These are phyloP conservation scores for Cassiopea andromeda DNA, from an alignment of 30 jellyfish, hydroid and myxozoan genomes.

Conservation along the genomic window DNA sequence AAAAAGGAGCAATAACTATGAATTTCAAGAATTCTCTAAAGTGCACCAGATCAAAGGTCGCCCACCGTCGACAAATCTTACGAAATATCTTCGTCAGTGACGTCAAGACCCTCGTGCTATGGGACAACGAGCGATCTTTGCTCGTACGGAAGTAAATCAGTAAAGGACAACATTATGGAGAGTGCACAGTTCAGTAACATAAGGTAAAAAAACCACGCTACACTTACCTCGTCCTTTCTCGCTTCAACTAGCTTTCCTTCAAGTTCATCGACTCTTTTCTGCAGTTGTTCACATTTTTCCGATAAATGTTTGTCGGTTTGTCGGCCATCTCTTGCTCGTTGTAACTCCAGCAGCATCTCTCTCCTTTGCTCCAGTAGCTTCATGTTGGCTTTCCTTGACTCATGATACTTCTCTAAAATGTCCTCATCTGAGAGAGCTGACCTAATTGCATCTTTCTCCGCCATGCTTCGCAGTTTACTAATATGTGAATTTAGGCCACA, in stretches of 20 bases:
- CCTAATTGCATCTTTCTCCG: neutral
- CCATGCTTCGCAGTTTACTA: neutral
- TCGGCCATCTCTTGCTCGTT: conserved; percentile 21
- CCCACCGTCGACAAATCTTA: too few relatives aligned
- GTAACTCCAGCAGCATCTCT: conserved; percentile 54
- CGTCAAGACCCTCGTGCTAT: too few relatives aligned
- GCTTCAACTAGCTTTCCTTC: conserved; percentile 12
- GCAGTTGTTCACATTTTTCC: conserved; percentile 30
- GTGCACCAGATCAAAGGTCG: too few relatives aligned
- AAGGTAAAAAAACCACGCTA: neutral
- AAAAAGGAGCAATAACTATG: neutral
- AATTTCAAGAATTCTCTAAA: too few relatives aligned
- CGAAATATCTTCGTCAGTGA: too few relatives aligned
- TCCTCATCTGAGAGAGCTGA: conserved; percentile 18
- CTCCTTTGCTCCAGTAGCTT: conserved; percentile 52
- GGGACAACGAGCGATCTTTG: too few relatives aligned
- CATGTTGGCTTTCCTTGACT: conserved; percentile 42
- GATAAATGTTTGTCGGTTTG: neutral
- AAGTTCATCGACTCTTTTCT: conserved; percentile 22
- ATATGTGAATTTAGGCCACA: neutral
- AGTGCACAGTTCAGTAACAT: neutral
- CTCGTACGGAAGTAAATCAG: neutral
- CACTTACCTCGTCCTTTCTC: neutral
- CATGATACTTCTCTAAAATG: conserved; percentile 33
- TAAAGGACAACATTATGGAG: neutral